Base-by-base conservation (phyloP, 2,113 vertebrate species). In the Nothocercus nigrocapillus region DNA sequence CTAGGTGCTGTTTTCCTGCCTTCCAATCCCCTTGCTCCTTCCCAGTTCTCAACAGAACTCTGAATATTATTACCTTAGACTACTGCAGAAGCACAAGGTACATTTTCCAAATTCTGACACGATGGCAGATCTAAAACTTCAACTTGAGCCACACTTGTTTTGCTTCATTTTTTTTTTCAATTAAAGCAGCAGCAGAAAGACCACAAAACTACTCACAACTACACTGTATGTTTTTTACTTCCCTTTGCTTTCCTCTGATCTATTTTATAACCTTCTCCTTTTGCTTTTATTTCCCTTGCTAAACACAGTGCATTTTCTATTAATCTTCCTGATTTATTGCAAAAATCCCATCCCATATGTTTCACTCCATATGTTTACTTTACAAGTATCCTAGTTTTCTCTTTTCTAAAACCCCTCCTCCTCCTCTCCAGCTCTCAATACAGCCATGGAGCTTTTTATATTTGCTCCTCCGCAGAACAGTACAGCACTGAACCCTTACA, bases 401-500 rank as follows among this genome's bases (percentile, higher is more conserved):
- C 72, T 85, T 69, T 58, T 20, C 76, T 32, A 20, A 53, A 77
- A 44, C 22, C 6, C 36, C 9, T 2, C 13, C 59, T 2, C 13
- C 59, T 22, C 19, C 59, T 36, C 25, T 13, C 22, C 56, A 74
- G 45, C 18, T 68, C 30, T 36, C 66, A 49, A 45, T 0, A 47
- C 3, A 85, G 58, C 21, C 5, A 0, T 18, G 9, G 21, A 4
- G 21, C 47, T 64, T 85, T 45, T 17, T 34, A 1, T 49, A 7
- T n/a, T 79, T 59, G 34, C 19, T 27, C 47, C 56, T 49, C 56
- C 59, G 3, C 16, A 66, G 49, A 75, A 32, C 47, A 74, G 54
- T 7, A n/a, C 76, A 51, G 20, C 42, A 7, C 54, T 13, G 36
- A 70, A 9, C 79, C 54, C 72, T 27, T 25, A 69, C 72, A 66